Evolutionary conservation across 2,113 vertebrate genomes (phyloP).

Genomic region (Epinephelus fuscoguttatus): DNA sequence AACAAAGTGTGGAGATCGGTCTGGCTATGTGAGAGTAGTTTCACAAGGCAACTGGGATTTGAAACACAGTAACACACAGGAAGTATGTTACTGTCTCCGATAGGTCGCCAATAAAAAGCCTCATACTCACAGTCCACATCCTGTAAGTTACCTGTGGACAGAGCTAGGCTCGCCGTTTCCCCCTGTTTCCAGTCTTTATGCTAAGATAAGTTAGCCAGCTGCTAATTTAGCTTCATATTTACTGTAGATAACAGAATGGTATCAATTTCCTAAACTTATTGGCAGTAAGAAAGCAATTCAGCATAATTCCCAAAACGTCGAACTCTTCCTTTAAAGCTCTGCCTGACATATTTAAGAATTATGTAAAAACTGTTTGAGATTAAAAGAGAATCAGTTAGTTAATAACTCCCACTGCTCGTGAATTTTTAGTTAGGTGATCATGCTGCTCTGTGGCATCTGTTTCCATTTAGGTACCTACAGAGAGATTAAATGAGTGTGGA

Average conservation of each 20-base stretch:
- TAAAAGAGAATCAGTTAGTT: conserved; percentile 33
- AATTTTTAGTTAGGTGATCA: conserved; percentile 50
- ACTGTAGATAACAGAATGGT: background rate
- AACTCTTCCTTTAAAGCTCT: background rate
- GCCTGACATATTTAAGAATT: background rate
- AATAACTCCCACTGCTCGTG: conserved; percentile 38
- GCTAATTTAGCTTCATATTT: background rate
- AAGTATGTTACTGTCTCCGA: too few relatives aligned
- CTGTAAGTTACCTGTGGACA: too few relatives aligned
- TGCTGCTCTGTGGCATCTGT: conserved; percentile 65
- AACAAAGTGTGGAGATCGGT: too few relatives aligned
- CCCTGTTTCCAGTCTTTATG: background rate
- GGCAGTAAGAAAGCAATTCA: background rate
- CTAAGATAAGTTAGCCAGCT: background rate
- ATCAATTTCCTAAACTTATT: background rate
- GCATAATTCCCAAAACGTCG: background rate
- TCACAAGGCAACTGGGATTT: too few relatives aligned
- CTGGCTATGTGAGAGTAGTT: too few relatives aligned
- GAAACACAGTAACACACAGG: too few relatives aligned
- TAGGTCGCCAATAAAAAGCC: too few relatives aligned
- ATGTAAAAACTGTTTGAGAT: background rate
- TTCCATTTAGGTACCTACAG: conserved; percentile 68
- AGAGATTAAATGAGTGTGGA: conserved; percentile 66
- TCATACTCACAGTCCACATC: too few relatives aligned
- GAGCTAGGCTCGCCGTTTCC: background rate